These are phyloP conservation scores for Brassicogethes aeneus DNA, from an alignment of 2,888 invertebrate genomes.

Conservation along the genomic window DNA sequence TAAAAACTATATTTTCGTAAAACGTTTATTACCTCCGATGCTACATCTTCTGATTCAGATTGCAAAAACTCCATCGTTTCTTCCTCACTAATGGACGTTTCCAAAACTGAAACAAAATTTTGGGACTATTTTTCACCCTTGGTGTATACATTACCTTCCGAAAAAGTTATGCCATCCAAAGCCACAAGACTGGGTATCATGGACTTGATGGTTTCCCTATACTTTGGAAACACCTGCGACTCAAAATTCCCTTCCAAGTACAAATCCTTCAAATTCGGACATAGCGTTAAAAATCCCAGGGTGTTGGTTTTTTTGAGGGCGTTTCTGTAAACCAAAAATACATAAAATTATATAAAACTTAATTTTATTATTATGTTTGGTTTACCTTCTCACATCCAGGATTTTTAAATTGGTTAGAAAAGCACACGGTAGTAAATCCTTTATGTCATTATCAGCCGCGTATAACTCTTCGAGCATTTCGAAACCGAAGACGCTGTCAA, in stretches of 20 bases:
- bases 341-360: conserved; percentile 4
- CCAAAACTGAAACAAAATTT: too few species aligned
- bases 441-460: conserved; percentile 54
- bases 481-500: conserved; percentile 61
- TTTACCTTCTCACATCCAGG: conserved; percentile 40
- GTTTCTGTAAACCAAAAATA: conserved; percentile 31
- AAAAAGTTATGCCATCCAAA: background rate
- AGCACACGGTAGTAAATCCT: conserved; percentile 52
- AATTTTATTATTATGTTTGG: background rate
- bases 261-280: conserved; percentile 32
- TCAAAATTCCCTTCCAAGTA: conserved; percentile 39
- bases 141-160: background rate
- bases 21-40: too few species aligned
- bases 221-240: conserved; percentile 1
- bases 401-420: conserved; percentile 43
- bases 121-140: too few species aligned
- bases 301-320: conserved; percentile 28
- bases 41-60: too few species aligned
- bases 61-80: too few species aligned
- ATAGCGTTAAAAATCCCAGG: conserved; percentile 34
- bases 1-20: too few species aligned
- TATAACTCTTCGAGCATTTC: conserved; percentile 51
- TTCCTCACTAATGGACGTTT: too few species aligned
- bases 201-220: background rate
- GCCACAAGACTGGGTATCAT: background rate